Evolutionary conservation across 1,140 invertebrate species (phyloP), one percentile per base, ranked within the genome.

Genomic region (Cyclina sinensis): DNA sequence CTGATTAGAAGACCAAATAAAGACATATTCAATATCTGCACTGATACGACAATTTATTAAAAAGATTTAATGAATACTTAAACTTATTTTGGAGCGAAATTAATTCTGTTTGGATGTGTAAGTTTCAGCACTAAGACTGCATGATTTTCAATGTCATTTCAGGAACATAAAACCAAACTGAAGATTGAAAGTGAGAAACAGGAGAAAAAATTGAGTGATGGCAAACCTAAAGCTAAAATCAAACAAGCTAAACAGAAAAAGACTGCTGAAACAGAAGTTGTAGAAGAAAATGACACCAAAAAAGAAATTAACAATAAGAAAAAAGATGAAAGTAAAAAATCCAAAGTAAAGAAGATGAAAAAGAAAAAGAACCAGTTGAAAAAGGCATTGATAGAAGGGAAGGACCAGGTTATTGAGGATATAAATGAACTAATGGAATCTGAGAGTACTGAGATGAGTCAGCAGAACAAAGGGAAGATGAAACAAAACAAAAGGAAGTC

Each of bases 341-440:
- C 51, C 62, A 62, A 88, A 79, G 79, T 65, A 51, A 89, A 85
- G 62, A 88, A 85, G 46, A 16, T 57, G 18, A 46, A 43, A 76
- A 5, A 59, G 68, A 68, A 78, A 46, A 79, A 85, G 43, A 62
- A 51, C 30, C 48, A 30, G 1, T 21, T 12, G 76, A 51, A 62
- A 46, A 65, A 83, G 48, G 18, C 21, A n/a, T 27, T 74, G 24
- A 12, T 46, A 35, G 80, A 82, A 39, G 80, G 70, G 30, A 76
- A 43, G 35, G 24, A 21, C 16, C 57, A 79, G 14, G n/a, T 12
- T 37, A 24, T 68, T 46, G 59, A 65, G 35, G 30, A 57, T 84
- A 16, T 78, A 21, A 78, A 78, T 78, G 74, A 30, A 78, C 2
- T 54, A 35, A 78, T 78, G 74, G 39, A 51, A 18, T 3, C 65